Evolutionary conservation across 2,888 invertebrate species (phyloP).

Genomic region (Iphiclides podalirius): DNA sequence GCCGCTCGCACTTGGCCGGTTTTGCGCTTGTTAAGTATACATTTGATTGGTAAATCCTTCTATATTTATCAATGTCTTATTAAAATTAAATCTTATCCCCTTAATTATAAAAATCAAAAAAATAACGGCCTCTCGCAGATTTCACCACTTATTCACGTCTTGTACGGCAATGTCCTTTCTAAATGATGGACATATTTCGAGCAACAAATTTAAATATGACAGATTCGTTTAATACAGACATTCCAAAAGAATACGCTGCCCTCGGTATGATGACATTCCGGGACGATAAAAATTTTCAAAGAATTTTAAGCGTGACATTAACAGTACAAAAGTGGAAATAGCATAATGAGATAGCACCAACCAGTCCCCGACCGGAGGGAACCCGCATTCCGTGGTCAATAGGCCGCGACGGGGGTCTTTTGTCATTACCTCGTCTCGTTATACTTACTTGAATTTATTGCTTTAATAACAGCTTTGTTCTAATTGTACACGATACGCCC

Average conservation of each 20-base stretch:
- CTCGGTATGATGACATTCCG: background rate
- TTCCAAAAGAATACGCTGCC: too few species aligned
- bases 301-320: background rate
- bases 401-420: constrained; percentile 7
- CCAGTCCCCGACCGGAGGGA: constrained; percentile 1
- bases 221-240: too few species aligned
- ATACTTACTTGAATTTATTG: constrained; percentile 7
- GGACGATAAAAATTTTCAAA: too few species aligned
- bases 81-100: too few species aligned
- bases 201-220: too few species aligned
- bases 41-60: too few species aligned
- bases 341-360: background rate
- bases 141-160: background rate
- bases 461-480: constrained; percentile 1
- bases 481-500: constrained; percentile 1
- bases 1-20: too few species aligned
- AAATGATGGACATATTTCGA: too few species aligned
- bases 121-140: too few species aligned
- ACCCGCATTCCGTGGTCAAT: constrained; percentile 16
- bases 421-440: constrained; percentile 2
- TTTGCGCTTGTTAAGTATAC: too few species aligned
- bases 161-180: background rate
- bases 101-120: too few species aligned
- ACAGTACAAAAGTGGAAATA: background rate
- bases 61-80: too few species aligned